Conservation (phyloP, 1,140 invertebrate species). For the Charaxes varanes region DNA sequence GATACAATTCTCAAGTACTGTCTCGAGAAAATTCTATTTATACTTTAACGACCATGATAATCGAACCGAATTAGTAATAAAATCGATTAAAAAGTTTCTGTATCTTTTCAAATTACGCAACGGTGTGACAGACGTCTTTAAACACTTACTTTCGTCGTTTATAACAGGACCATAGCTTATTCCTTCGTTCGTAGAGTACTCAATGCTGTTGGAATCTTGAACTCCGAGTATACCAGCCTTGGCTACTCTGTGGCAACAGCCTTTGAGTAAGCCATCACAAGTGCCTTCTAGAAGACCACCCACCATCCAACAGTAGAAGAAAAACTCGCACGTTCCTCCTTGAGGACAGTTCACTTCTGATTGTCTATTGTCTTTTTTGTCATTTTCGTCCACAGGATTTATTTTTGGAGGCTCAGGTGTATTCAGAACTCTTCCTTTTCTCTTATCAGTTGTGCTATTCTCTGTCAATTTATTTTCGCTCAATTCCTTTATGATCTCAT, state of each 20-base stretch:
- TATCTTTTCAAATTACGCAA: conserved; percentile 23
- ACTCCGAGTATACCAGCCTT: conserved; percentile 82
- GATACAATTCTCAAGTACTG: no score
- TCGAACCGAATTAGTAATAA: neutral
- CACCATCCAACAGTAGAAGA: conserved; percentile 93
- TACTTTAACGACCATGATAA: neutral
- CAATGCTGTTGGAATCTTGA: conserved; percentile 67
- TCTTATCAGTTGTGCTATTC: conserved; percentile 32
- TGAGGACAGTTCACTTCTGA: conserved; percentile 75
- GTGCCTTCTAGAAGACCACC: conserved; percentile 90
- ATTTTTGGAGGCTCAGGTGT: conserved; percentile 23
- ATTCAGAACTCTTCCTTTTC: conserved; percentile 48
- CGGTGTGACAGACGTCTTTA: conserved; percentile 27
- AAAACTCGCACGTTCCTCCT: conserved; percentile 92
- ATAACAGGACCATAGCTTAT: conserved; percentile 79
- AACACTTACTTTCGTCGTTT: conserved; percentile 84
- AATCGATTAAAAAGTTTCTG: neutral
- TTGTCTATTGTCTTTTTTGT: conserved; percentile 49
- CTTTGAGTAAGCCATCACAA: conserved; percentile 89
- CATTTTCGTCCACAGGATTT: conserved; percentile 33
- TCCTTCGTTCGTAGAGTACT: conserved; percentile 43
- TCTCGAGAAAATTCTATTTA: no score
- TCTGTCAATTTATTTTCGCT: conserved; percentile 29
- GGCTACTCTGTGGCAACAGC: conserved; percentile 88
- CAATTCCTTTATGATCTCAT: conserved; percentile 51